Evolutionary conservation across 2,797 vertebrate species (phyloP).

Genomic region (Pteronotus mesoamericanus): DNA sequence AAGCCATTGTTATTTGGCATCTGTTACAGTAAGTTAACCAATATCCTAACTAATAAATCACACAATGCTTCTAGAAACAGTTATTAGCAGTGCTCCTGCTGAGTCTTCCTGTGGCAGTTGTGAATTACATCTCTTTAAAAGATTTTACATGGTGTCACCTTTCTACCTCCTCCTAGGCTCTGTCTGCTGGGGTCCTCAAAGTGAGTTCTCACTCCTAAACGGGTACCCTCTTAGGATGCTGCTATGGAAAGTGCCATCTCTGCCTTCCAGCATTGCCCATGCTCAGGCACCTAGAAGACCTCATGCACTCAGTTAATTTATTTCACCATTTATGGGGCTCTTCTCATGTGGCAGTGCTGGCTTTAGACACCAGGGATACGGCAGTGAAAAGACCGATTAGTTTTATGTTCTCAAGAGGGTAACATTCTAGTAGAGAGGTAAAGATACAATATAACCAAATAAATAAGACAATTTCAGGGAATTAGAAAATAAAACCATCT

Average conservation of each 20-base stretch:
- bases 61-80: neutral
- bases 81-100: slow-evolving; percentile 17
- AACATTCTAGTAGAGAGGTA: neutral
- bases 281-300: neutral
- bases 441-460: neutral
- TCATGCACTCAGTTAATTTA: neutral
- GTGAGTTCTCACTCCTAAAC: neutral
- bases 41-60: neutral
- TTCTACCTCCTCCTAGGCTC: neutral
- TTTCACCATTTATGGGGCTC: neutral
- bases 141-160: neutral
- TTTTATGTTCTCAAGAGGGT: neutral
- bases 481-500: neutral
- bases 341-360: neutral
- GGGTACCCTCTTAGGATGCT: neutral
- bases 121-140: slow-evolving; percentile 36
- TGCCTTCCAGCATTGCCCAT: neutral
- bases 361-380: neutral
- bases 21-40: slow-evolving; percentile 32
- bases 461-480: neutral
- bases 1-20: neutral
- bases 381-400: neutral
- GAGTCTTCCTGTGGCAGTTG: slow-evolving; percentile 21
- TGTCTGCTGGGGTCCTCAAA: slow-evolving; percentile 15
- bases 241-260: neutral